Base-by-base conservation (phyloP, 2,797 vertebrate genomes). In the Xenops minutus region DNA sequence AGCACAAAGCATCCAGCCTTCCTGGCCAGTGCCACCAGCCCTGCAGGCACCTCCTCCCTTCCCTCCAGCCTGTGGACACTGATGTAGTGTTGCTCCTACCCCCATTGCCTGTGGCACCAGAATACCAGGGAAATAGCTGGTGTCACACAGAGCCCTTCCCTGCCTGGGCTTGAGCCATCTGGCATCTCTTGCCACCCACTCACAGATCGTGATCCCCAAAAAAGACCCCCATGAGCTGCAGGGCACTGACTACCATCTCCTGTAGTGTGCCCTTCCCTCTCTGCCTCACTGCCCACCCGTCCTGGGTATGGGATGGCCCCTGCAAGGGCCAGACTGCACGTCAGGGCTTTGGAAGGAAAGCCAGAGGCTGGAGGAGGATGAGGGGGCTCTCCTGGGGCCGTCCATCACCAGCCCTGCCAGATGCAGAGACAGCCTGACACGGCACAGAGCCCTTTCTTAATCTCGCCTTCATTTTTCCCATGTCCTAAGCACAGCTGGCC, bases 391-490 rank as follows among this genome's bases (percentile, higher is more conserved):
- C 76, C 78, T 34, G 89, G 46, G 84, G 32, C 51, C 0, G 0
- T 72, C 58, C 67, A 30, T 54, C 0, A 3, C 88, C 88, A 83
- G 79, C 79, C 48, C 51, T 86, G 90, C 74, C 95, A 96, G 78
- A 79, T 39, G 92, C 90, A 85, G 56, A 71, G 44, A 8, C 78
- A 84, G 85, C 71, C 79, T 92, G 91, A 96, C 89, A 74, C 5
- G 12, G 80, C 68, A 48, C 93, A 71, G 72, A 75, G 86, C 83
- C 58, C 59, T 58, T 46, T 10, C 87, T 78, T 94, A 84, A 93
- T 95, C 95, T 84, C 9, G 2, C 71, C 49, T 84, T 93, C 52
- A 0, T 49, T 89, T 94, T 97, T 96, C 95, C 96, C 95, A 96
- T 69, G 91, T 93, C 72, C 80, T 56, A 7, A 54, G 59, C 23